phyloP scores from a whole-genome alignment of 1,140 invertebrate species.

The Cataglyphis hispanica region DNA sequence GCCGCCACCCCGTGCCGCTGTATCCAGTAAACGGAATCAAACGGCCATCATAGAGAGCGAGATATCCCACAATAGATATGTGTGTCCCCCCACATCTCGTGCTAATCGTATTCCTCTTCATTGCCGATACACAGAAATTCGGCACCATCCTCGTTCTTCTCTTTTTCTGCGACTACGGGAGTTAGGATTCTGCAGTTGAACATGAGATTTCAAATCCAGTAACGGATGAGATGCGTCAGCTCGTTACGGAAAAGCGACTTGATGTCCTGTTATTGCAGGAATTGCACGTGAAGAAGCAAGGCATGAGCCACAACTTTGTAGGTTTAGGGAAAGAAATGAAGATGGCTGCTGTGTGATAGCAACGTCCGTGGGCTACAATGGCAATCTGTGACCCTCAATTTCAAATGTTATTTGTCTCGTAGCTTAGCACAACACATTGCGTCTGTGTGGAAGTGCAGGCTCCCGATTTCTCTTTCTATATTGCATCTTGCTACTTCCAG shows the following conservation, averaged over 20 bases:
- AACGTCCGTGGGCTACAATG: background rate
- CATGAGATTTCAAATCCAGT: slow-evolving; percentile 3
- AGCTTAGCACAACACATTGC: background rate
- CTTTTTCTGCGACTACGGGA: no score
- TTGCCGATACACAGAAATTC: no score
- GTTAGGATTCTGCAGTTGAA: background rate
- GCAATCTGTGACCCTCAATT: background rate
- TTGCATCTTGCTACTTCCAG: background rate
- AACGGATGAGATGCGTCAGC: slow-evolving; percentile 18
- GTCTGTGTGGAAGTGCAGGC: background rate
- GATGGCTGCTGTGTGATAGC: background rate
- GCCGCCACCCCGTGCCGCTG: no score
- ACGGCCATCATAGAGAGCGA: no score
- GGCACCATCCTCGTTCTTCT: no score
- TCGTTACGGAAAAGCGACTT: no score
- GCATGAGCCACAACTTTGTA: background rate
- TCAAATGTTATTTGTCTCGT: background rate
- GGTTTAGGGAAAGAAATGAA: background rate
- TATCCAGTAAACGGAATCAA: no score
- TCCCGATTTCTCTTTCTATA: background rate
- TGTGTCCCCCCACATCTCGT: no score
- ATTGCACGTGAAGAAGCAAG: no score
- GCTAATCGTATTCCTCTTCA: no score
- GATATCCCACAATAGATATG: no score
- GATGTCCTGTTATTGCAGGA: no score